Conservation (phyloP, 2,797 vertebrate species). For the Hemibagrus guttatus region DNA sequence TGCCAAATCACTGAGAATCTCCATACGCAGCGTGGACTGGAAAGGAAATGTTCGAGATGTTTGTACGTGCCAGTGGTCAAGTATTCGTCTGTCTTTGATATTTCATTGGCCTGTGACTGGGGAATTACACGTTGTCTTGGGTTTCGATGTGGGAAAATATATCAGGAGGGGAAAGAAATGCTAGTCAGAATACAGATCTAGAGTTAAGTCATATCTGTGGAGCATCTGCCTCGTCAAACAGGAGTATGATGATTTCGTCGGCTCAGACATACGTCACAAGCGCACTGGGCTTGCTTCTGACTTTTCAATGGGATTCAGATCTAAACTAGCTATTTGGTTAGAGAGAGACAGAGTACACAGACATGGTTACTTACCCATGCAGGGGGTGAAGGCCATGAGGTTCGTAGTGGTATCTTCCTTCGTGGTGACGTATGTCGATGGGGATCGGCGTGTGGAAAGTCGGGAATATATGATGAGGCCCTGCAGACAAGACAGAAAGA, state of each 20-base stretch:
- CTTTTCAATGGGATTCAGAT: neutral
- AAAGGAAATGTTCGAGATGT: slow-evolving; percentile 40
- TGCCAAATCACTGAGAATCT: slow-evolving; percentile 22
- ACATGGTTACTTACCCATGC: slow-evolving; percentile 84
- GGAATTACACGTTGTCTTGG: slow-evolving; percentile 39
- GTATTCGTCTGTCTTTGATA: slow-evolving; percentile 60
- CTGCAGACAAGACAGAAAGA: slow-evolving; percentile 67
- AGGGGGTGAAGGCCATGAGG: slow-evolving; percentile 86
- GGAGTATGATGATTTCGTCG: neutral
- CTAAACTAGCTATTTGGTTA: neutral
- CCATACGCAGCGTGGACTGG: slow-evolving; percentile 23
- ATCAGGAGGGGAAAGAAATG: neutral
- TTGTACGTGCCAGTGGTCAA: slow-evolving; percentile 15
- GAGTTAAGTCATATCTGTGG: slow-evolving; percentile 13
- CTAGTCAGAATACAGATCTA: neutral
- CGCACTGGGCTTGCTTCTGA: neutral
- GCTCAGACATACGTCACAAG: neutral
- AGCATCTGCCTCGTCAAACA: neutral
- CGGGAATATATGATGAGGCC: slow-evolving; percentile 88
- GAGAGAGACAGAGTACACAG: neutral
- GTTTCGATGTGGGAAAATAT: slow-evolving; percentile 1
- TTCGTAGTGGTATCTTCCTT: slow-evolving; percentile 94
- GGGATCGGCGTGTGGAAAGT: slow-evolving; percentile 93
- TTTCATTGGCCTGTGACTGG: slow-evolving; percentile 52
- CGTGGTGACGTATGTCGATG: slow-evolving; percentile 91